Conservation (phyloP, 2,113 vertebrate genomes). For the Tetrax tetrax region DNA sequence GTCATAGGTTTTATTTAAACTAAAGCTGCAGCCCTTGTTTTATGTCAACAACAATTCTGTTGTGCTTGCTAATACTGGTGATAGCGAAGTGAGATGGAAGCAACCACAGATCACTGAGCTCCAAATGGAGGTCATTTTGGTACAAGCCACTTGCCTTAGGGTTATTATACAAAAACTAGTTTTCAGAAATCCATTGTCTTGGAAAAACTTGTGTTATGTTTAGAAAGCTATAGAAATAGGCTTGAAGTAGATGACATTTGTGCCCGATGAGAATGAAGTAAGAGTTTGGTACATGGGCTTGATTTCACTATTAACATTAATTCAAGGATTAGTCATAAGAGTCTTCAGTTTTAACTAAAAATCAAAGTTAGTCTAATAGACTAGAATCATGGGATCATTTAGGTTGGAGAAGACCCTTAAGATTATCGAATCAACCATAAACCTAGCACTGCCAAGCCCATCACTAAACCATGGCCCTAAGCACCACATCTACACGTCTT, state of each 20-base stretch:
- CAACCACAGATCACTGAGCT: conserved; percentile 39
- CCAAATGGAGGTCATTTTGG: conserved; percentile 51
- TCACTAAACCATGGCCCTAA: too few relatives aligned
- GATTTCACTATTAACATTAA: neutral
- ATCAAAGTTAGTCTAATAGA: neutral
- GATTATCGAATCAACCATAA: too few relatives aligned
- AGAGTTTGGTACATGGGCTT: neutral
- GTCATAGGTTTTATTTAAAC: conserved; percentile 65
- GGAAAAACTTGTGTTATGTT: neutral
- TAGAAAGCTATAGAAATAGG: neutral
- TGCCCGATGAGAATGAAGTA: neutral
- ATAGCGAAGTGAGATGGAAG: neutral
- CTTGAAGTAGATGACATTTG: neutral
- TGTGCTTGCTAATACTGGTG: conserved; percentile 66
- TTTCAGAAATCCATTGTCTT: neutral
- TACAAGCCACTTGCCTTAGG: neutral
- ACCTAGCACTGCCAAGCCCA: too few relatives aligned
- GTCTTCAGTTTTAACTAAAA: neutral
- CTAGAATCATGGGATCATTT: neutral
- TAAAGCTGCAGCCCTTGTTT: conserved; percentile 57
- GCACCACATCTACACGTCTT: too few relatives aligned
- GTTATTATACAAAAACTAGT: neutral
- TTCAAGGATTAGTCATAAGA: neutral
- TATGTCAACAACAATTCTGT: conserved; percentile 70
- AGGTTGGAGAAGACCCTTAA: too few relatives aligned